phyloP scores from a whole-genome alignment of 2,113 vertebrate genomes.

The Cryptotis parvus region DNA sequence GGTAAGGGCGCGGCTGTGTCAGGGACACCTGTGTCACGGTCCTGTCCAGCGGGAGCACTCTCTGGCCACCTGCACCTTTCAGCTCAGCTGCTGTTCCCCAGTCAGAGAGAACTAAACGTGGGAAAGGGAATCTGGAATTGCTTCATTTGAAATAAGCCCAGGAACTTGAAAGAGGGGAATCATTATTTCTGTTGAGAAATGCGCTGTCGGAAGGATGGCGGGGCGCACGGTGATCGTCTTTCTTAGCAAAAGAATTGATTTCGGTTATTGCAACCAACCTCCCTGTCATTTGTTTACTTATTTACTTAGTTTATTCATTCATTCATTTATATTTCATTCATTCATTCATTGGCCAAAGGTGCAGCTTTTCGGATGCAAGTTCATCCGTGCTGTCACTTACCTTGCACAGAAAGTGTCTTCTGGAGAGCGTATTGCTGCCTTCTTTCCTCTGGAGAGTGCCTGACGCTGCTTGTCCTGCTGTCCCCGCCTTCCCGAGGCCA shows the following conservation, averaged over 20 bases:
- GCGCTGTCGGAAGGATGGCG: slow-evolving; percentile 26
- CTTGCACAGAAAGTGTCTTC: slow-evolving; percentile 63
- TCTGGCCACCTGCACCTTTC: not conserved
- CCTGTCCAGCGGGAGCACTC: rapidly evolving
- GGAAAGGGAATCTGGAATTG: not conserved
- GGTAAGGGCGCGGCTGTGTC: slow-evolving; percentile 86
- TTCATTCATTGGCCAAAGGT: slow-evolving; percentile 73
- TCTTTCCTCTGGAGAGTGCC: slow-evolving; percentile 42
- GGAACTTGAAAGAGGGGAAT: not conserved
- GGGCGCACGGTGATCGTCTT: slow-evolving; percentile 74
- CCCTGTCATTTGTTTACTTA: slow-evolving; percentile 61
- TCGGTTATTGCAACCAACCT: slow-evolving; percentile 67
- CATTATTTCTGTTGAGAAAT: slow-evolving; percentile 43
- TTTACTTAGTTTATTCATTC: too few species aligned
- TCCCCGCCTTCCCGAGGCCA: not conserved
- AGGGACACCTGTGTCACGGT: not conserved
- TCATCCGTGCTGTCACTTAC: slow-evolving; percentile 69
- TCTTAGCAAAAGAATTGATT: slow-evolving; percentile 74
- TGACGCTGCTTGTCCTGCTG: not conserved
- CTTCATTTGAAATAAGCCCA: not conserved
- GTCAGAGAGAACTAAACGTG: not conserved
- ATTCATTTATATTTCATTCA: too few species aligned
- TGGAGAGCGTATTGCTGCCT: not conserved
- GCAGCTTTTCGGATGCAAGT: slow-evolving; percentile 79
- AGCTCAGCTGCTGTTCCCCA: too few species aligned